Evolutionary conservation across 2,113 vertebrate genomes (phyloP), one percentile per base, ranked within the genome.

Genomic region (Grammomys dolichurus): DNA sequence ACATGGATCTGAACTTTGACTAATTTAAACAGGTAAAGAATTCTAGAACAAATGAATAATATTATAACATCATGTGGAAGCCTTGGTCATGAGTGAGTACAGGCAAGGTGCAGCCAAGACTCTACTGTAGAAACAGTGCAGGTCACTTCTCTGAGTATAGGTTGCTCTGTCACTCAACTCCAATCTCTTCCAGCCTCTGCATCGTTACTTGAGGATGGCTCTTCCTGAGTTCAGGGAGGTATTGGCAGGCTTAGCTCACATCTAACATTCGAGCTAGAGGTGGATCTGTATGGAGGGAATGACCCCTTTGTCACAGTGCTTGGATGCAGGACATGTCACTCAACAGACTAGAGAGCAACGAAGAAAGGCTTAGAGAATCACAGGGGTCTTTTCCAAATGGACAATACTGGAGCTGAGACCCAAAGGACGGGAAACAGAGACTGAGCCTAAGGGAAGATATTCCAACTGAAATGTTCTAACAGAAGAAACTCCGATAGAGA

Each of bases 121-220:
- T 6, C 11, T 46, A 3, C 1, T 14, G 4, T 9, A 33, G 70
- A 86, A 20, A 2, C 2, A 51, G 14, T 0, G n/a, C 22, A 40
- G 60, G 36, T 14, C 3, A 7, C 10, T 36, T 22, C 3, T 51
- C 1, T 11, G 48, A n/a, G 46, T 43, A 11, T 46, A 9, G 56
- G 56, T 26, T 24, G 1, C 20, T 28, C 12, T 28, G 22, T 2
- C 8, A 33, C 0, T 84, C 28, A 51, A 1, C 10, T 54, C 13
- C 4, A 4, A 13, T 3, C 43, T 28, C 31, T 3, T 0, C 5
- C 11, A 11, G 10, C 12, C 26, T 69, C 31, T 10, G 56, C 20
- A 58, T 7, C 24, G 6, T 31, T 1, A 7, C 58, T 4, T 3
- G 19, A 70, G 51, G n/a, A 7, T 20, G 17, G 56, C 20, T 4